Conservation (phyloP, 2,113 vertebrate genomes). For the Anhinga anhinga region DNA sequence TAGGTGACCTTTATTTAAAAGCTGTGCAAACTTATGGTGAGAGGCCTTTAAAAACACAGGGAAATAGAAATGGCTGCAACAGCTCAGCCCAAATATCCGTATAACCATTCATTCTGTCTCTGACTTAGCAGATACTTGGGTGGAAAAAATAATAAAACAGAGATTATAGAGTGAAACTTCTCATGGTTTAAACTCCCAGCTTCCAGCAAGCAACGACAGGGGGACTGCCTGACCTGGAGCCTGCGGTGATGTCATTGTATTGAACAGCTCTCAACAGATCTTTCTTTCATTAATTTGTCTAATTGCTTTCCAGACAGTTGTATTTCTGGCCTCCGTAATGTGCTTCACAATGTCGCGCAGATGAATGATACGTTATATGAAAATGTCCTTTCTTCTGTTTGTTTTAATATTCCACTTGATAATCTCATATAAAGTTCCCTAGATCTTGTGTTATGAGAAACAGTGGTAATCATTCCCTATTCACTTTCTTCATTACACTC, state of each 20-base stretch:
- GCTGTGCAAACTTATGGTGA: not conserved
- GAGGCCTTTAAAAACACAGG: not conserved
- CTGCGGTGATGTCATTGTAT: not conserved
- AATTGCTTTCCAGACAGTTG: conserved; percentile 54
- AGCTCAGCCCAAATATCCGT: not conserved
- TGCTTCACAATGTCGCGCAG: not conserved
- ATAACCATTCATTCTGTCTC: not conserved
- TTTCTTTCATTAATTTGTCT: conserved; percentile 59
- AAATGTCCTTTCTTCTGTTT: conserved; percentile 51
- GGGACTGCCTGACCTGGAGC: not conserved
- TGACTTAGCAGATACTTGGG: not conserved
- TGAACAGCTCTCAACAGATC: conserved; percentile 33
- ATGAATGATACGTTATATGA: conserved; percentile 6
- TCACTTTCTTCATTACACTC: not conserved
- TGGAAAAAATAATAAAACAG: not conserved
- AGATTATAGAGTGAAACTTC: not conserved
- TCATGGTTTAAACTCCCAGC: not conserved
- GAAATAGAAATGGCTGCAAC: not conserved
- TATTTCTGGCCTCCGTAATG: not conserved
- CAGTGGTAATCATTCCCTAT: conserved; percentile 37
- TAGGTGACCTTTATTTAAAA: not conserved
- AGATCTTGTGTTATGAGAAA: conserved; percentile 46
- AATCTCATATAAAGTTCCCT: conserved; percentile 45
- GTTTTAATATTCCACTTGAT: conserved; percentile 38
- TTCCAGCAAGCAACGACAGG: not conserved